A percentile compares a stretch with the other conserved stretches of the same genome.
These are phyloP conservation scores for Phyllotreta striolata DNA, from an alignment of 2,888 invertebrate genomes.

Conservation along the genomic window DNA sequence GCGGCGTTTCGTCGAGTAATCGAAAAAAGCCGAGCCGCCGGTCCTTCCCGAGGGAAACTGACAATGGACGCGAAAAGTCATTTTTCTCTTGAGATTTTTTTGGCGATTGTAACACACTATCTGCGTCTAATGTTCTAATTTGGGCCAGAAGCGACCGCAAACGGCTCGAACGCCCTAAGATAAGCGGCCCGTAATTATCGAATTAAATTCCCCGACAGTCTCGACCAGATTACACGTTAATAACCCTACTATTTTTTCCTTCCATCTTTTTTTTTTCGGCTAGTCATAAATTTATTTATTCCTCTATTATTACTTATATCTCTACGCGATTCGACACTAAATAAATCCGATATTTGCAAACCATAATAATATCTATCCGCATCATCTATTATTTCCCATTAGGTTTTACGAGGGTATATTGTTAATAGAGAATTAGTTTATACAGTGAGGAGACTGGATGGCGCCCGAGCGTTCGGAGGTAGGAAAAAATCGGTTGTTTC, in stretches of 20 bases:
- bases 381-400: too few relatives aligned
- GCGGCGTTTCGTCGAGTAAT: constrained; percentile 36
- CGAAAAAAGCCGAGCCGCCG: constrained; percentile 36
- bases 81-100: constrained; percentile 50
- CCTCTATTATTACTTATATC: too few relatives aligned
- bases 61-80: constrained; percentile 43
- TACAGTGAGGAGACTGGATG: constrained; percentile 1
- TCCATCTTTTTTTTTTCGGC: too few relatives aligned
- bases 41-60: constrained; percentile 34
- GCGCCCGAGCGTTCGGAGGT: constrained; percentile 3
- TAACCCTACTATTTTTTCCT: too few relatives aligned
- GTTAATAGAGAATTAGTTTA: neutral
- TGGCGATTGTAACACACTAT: constrained; percentile 47
- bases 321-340: too few relatives aligned
- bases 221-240: too few relatives aligned
- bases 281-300: too few relatives aligned
- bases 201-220: constrained; percentile 28
- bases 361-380: too few relatives aligned
- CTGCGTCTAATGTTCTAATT: constrained; percentile 50
- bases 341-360: too few relatives aligned
- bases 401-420: too few relatives aligned
- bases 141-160: constrained; percentile 27
- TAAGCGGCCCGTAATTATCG: constrained; percentile 28
- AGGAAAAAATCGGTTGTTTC: constrained; percentile 7
- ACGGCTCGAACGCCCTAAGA: constrained; percentile 20